Base-by-base conservation (phyloP, 2,113 vertebrate genomes). In the Otis tarda region DNA sequence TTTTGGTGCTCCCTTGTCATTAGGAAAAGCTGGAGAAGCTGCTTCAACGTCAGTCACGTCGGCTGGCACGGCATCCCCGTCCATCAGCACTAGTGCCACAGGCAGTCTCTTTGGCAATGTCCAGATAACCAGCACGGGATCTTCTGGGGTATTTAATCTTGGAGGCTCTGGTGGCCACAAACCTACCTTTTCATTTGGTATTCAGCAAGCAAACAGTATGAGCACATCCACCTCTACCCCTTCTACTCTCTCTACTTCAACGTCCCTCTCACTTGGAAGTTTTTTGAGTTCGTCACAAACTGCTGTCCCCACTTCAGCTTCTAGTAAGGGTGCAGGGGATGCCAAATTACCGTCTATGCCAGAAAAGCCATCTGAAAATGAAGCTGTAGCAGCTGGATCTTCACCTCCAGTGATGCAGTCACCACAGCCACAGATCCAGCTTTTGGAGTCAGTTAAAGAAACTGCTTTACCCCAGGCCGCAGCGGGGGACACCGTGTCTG, bases 11-110 rank as follows among this genome's bases (percentile, higher is more conserved):
- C 45, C 96, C 31, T 45, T 96, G 14, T 89, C 65, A 5, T 33
- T 68, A 21, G 97, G 93, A 65, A 99, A 98, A 91, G 83, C 98
- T 19, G 67, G 73, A 7, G 98, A 99, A 68, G 65, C 96, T 41
- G 43, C 71, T 71, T 85, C 91, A 12, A 35, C 97, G 0, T 64
- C 89, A 25, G 65, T 70, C 4, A n/a, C 27, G 0, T 49, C 85
- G 1, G 8, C 59, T 21, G 73, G 71, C 8, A 18, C 84, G 0
- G 95, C 96, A 31, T 59, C 97, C 4, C 10, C 90, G 0, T 53
- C 97, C 14, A 6, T 69, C 63, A 83, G 93, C 87, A 69, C 95
- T 0, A 94, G 97, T 61, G 28, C 97, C 12, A 35, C 96, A 0
- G 18, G 78, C 1, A 77, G 79, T 11, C 27, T 98, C 52, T 98